These are phyloP conservation scores for Scaptomyza parva DNA, from an alignment of 2,888 invertebrate genomes.

Conservation along the genomic window DNA sequence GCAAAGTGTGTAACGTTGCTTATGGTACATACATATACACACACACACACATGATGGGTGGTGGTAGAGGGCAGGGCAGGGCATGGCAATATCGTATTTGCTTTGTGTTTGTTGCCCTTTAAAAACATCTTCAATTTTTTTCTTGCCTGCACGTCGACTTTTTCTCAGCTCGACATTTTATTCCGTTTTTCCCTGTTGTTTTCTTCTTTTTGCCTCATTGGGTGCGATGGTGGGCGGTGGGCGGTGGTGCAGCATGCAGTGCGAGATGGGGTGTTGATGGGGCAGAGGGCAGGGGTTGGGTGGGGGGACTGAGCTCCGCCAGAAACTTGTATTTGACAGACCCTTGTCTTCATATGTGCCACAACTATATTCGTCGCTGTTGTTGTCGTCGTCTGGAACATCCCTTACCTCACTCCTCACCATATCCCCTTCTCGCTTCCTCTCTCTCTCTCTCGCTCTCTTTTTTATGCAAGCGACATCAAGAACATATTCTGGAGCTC, in stretches of 20 bases:
- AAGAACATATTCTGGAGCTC: slow-evolving; percentile 27
- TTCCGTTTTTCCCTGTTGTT: slow-evolving; percentile 1
- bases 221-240: too few species aligned
- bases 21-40: slow-evolving; percentile 18
- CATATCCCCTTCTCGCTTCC: too few species aligned
- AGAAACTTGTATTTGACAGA: slow-evolving; percentile 80
- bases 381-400: too few species aligned
- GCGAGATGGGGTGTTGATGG: not conserved
- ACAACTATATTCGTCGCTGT: slow-evolving; percentile 64
- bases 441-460: not conserved
- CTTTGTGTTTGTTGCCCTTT: slow-evolving; percentile 57
- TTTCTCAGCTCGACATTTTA: slow-evolving; percentile 17
- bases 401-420: not conserved
- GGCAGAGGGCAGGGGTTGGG: too few species aligned
- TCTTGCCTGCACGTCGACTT: slow-evolving; percentile 59
- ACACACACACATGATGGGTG: slow-evolving; percentile 6
- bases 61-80: slow-evolving; percentile 6
- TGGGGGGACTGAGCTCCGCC: slow-evolving; percentile 54
- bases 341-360: slow-evolving; percentile 80
- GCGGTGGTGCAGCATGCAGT: not conserved
- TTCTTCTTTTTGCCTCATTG: slow-evolving; percentile 4
- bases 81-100: slow-evolving; percentile 49
- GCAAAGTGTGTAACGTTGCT: slow-evolving; percentile 66
- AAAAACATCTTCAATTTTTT: slow-evolving; percentile 80
- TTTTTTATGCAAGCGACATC: not conserved